Percentiles rank a stretch among this genome's conserved stretches.
phyloP scores from a whole-genome alignment of 2,113 vertebrate species.

The Chionodraco myersi region DNA sequence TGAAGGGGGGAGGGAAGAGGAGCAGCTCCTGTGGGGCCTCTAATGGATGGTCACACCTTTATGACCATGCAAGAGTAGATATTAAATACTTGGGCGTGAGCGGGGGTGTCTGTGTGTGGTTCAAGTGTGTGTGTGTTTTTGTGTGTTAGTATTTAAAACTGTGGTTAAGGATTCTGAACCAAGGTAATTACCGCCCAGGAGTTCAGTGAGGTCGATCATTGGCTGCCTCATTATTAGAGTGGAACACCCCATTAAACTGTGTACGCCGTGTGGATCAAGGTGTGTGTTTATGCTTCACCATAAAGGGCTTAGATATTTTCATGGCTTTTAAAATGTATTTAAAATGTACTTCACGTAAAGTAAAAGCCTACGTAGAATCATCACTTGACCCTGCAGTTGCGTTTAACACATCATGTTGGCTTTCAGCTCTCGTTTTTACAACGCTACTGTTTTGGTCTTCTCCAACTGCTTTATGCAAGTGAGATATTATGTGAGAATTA shows the following conservation, averaged over 20 bases:
- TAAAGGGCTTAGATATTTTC: not conserved
- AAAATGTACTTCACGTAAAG: too few relatives aligned
- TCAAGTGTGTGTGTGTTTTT: not conserved
- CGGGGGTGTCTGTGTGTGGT: not conserved
- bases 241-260: constrained; percentile 53
- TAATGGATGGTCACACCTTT: constrained; percentile 71
- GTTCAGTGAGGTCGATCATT: constrained; percentile 47
- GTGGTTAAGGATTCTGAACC: constrained; percentile 12
- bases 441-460: not conserved
- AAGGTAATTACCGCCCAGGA: constrained; percentile 55
- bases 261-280: not conserved
- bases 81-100: constrained; percentile 30
- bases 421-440: not conserved
- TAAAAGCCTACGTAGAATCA: not conserved
- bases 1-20: not conserved
- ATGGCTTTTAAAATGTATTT: not conserved
- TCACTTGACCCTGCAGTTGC: not conserved
- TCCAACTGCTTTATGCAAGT: not conserved
- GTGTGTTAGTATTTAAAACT: not conserved
- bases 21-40: constrained; percentile 10
- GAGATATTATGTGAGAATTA: not conserved
- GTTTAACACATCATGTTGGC: not conserved
- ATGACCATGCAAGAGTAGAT: constrained; percentile 48
- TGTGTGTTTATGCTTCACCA: constrained; percentile 9
- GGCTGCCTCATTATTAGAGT: constrained; percentile 43